Conservation (phyloP, 2,888 invertebrate genomes). For the Phaonia tiefii region DNA sequence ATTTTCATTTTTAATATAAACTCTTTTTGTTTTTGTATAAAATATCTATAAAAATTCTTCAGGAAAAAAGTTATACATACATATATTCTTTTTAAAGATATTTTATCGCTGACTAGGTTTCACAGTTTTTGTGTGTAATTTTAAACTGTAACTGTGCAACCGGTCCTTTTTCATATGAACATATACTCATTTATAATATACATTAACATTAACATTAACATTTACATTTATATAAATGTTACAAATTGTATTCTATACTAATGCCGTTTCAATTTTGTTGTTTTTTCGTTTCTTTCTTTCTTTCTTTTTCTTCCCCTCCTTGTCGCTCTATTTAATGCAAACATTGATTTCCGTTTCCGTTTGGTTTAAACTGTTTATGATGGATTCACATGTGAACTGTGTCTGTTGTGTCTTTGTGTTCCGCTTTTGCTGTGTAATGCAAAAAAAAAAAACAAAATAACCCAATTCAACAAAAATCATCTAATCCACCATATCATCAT, state of each 20-base stretch:
- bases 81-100: no score
- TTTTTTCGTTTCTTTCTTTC: background rate
- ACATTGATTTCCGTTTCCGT: slow-evolving; percentile 33
- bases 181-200: background rate
- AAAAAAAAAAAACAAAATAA: no score
- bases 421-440: slow-evolving; percentile 28
- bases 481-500: background rate
- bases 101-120: no score
- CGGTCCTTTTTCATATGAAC: background rate
- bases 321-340: background rate
- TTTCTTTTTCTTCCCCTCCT: background rate
- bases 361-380: slow-evolving; percentile 39
- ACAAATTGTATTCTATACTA: background rate
- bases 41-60: no score
- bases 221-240: background rate
- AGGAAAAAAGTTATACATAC: no score
- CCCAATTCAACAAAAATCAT: slow-evolving; percentile 5
- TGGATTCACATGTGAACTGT: slow-evolving; percentile 29
- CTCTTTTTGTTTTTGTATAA: no score
- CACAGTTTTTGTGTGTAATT: no score
- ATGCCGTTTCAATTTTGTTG: no score
- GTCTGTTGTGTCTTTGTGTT: slow-evolving; percentile 5
- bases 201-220: background rate
- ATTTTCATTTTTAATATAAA: no score
- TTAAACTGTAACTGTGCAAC: no score